Conservation (phyloP, 2,888 invertebrate species). For the Campaea margaritaria region DNA sequence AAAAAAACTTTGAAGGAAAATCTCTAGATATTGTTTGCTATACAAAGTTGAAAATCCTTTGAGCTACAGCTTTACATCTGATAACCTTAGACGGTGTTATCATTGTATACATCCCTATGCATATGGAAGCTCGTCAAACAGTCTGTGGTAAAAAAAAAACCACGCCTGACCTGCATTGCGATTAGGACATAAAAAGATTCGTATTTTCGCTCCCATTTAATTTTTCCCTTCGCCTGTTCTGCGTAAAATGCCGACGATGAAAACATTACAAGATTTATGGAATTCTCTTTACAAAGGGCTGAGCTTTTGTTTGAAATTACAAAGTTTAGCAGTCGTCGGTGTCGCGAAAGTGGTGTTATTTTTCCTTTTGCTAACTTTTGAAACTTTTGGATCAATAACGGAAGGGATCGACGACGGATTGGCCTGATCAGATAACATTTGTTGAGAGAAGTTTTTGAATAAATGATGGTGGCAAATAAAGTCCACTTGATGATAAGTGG, state of each 20-base stretch:
- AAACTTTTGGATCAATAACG: constrained; percentile 16
- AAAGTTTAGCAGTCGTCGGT: constrained; percentile 16
- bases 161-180: constrained; percentile 20
- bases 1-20: no score
- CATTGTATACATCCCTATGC: background rate
- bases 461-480: no score
- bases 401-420: background rate
- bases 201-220: constrained; percentile 14
- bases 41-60: no score
- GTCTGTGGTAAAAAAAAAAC: constrained; percentile 15
- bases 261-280: constrained; percentile 31
- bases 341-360: constrained; percentile 21
- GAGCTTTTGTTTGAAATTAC: constrained; percentile 27
- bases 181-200: constrained; percentile 19
- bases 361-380: constrained; percentile 7
- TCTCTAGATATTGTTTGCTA: background rate
- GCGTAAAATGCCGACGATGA: constrained; percentile 17
- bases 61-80: no score
- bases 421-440: constrained; percentile 5
- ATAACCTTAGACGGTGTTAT: background rate
- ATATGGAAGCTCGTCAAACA: constrained; percentile 22
- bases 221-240: constrained; percentile 14
- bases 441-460: background rate
- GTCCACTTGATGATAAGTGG: no score
- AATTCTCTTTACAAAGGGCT: constrained; percentile 13